Evolutionary conservation across 2,888 invertebrate genomes (phyloP).

Genomic region (Gerosis bhagava): DNA sequence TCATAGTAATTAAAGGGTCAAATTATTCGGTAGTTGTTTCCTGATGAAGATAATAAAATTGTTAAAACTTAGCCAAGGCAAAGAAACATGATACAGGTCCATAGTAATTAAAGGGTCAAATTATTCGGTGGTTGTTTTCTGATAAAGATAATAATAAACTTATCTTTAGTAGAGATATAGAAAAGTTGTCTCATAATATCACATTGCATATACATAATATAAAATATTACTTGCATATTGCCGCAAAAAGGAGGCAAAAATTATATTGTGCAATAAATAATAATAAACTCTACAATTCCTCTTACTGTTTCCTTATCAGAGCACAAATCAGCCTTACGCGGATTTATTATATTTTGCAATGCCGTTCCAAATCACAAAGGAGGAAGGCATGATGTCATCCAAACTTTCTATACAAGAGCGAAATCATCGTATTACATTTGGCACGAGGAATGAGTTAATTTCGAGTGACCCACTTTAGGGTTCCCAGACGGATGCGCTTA

Average conservation of each 20-base stretch:
- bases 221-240: not conserved
- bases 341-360: constrained; percentile 10
- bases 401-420: constrained; percentile 24
- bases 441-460: constrained; percentile 23
- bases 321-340: not conserved
- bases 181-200: no score
- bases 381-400: constrained; percentile 15
- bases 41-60: no score
- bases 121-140: no score
- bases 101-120: no score
- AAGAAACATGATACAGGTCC: no score
- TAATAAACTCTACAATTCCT: no score
- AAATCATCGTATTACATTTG: constrained; percentile 17
- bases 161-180: no score
- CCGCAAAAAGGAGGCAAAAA: not conserved
- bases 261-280: not conserved
- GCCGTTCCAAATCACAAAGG: constrained; percentile 16
- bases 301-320: constrained; percentile 4
- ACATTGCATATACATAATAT: no score
- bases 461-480: constrained; percentile 50
- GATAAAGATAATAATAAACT: no score
- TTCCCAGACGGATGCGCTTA: constrained; percentile 40
- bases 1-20: no score
- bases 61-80: no score
- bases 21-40: no score